These are phyloP conservation scores for Coptotermes formosanus DNA, from an alignment of 1,140 invertebrate species.

Conservation along the genomic window DNA sequence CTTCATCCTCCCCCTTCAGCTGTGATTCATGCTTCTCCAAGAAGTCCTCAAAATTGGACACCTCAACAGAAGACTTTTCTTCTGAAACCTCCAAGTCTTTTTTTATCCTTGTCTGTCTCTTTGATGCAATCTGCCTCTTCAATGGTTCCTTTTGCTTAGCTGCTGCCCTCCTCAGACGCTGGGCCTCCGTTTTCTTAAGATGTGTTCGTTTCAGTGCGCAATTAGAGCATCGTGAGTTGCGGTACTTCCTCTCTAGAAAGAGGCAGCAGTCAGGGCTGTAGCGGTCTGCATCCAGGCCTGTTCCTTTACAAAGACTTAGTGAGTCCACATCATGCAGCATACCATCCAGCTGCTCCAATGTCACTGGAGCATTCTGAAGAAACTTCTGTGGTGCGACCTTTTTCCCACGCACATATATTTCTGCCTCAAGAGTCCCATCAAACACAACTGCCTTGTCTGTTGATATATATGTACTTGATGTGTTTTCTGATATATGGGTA, in stretches of 20 bases:
- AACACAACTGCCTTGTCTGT: neutral
- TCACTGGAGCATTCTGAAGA: neutral
- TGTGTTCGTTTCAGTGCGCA: slow-evolving; percentile 2
- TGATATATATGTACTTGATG: neutral
- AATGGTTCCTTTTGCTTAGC: neutral
- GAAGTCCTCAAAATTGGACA: too few relatives aligned
- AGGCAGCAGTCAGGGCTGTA: slow-evolving; percentile 1
- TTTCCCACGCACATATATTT: neutral
- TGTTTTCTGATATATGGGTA: neutral
- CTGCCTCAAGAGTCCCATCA: neutral
- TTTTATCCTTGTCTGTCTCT: neutral
- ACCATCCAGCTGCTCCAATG: neutral
- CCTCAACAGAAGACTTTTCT: neutral
- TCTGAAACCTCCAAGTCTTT: neutral
- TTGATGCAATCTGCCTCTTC: neutral
- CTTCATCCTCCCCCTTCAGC: neutral
- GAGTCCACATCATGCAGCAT: neutral
- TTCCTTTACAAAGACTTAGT: neutral
- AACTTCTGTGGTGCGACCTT: neutral
- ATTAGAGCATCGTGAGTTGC: neutral
- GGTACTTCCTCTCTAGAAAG: neutral
- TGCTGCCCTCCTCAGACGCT: neutral
- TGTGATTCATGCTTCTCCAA: too few relatives aligned
- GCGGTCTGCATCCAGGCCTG: neutral
- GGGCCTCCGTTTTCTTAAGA: neutral